Evolutionary conservation across 2,113 vertebrate species (phyloP), one percentile per base, ranked within the genome.

Genomic region (Colaptes auratus): DNA sequence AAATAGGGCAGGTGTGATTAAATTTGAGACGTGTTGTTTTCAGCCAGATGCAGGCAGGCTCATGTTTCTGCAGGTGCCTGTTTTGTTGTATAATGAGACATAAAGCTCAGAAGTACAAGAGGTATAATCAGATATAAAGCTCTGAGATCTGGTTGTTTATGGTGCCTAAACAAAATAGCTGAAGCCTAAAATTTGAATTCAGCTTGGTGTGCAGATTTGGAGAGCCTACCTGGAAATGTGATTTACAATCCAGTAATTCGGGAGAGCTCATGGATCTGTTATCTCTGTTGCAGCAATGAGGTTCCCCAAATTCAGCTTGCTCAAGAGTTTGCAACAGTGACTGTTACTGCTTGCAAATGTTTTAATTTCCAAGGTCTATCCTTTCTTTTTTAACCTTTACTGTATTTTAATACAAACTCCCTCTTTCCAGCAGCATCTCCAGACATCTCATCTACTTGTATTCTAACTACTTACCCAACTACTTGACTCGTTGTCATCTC

Each of bases 1-100:
- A 4, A 71, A 11, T 14, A 6, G 85, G 48, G 52, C 90, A 95
- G 90, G 75, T 88, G 92, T 63, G 88, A 63, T 53, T 90, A 77
- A 6, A 28, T 33, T 20, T 6, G 86, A 83, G 65, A 83, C 0
- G 3, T 27, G 42, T 20, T 70, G 67, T 53, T 85, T 76, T 58
- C 82, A 44, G 44, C n/a, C 63, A 64, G 60, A 19, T 28, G 69
- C 80, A 67, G 82, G 56, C 83, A 78, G 66, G 71, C 75, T 92
- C 82, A 33, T 0, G 1, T 33, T 86, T 73, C 95, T 90, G 86
- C 92, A 93, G 85, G 86, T 94, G 89, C 52, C 77, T 1, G 3
- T 71, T 72, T 48, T 78, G 67, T 71, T 3, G 1, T 24, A 66
- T 20, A 46, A 50, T 6, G 42, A 24, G 77, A 25, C 7, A 7